Evolutionary conservation across 2,113 vertebrate genomes (phyloP), one percentile per base, ranked within the genome.

Genomic region (Lophura nycthemera): DNA sequence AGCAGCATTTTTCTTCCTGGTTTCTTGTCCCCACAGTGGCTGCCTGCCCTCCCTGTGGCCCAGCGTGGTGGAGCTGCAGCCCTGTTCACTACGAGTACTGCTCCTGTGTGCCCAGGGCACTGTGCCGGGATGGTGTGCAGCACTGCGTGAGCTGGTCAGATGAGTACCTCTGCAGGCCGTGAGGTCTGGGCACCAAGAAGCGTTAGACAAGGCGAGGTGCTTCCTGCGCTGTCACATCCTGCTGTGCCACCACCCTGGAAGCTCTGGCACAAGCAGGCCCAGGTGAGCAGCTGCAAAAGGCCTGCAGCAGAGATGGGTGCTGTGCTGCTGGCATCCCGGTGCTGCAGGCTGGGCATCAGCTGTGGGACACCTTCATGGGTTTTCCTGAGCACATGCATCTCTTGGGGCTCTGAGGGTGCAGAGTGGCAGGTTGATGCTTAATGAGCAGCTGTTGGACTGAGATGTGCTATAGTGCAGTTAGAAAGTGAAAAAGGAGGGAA

Each of bases 81-180:
- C 73, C 98, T 0, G 95, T 95, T 71, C 57, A 98, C 75, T 96
- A 95, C 10, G 29, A 84, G 52, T 98, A 97, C 84, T 98, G 98
- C 32, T 78, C 80, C 92, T 98, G 98, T 34, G 47, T 98, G 67
- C 98, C 98, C 4, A 95, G 94, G 63, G 78, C 14, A 14, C 93
- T 98, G 83, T 98, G 98, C 84, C 69, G 2, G 66, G 98, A 98
- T 0, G 88, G 64, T 0, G 5, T 91, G 59, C 98, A 98, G 88
- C 97, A 98, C 91, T 98, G 98, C 77, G 75, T 67, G 1, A 94
- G 97, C 93, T 98, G 98, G 98, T 98, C 98, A 0, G 98, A 98
- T 5, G 98, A 98, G 85, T 96, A 97, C 11, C 1, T 48, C 85
- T 98, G 98, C 89, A 87, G 56, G 3, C 92, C 73, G 0, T 97